phyloP scores from a whole-genome alignment of 2,797 vertebrate species.

The Eulemur mongoz region DNA sequence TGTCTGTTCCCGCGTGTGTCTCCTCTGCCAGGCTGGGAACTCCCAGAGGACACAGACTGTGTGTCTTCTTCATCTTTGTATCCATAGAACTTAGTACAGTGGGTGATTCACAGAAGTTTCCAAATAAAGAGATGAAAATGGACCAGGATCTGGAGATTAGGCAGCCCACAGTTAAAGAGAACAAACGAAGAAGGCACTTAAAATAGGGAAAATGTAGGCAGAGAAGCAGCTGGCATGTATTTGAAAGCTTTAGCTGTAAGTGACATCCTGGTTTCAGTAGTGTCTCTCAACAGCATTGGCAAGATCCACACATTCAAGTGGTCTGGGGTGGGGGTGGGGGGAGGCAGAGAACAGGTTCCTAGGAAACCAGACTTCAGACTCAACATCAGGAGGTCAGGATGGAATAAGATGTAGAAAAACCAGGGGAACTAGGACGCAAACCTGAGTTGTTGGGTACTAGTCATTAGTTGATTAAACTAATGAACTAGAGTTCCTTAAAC shows the following conservation, averaged over 20 bases:
- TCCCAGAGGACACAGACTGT: background rate
- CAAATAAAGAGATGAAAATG: slow-evolving; percentile 32
- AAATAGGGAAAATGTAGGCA: background rate
- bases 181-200: background rate
- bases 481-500: slow-evolving; percentile 32
- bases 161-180: background rate
- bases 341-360: background rate
- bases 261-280: background rate
- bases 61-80: background rate
- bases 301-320: background rate
- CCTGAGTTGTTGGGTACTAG: background rate
- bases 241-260: background rate
- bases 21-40: background rate
- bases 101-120: background rate
- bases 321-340: background rate
- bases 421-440: background rate
- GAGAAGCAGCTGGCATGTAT: background rate
- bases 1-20: background rate
- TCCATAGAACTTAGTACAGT: background rate
- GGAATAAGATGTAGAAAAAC: background rate
- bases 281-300: background rate
- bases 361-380: background rate
- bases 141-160: background rate
- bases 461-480: slow-evolving; percentile 27
- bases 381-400: background rate